Conservation (phyloP, 1,140 invertebrate genomes). For the Rhopalosiphum padi region DNA sequence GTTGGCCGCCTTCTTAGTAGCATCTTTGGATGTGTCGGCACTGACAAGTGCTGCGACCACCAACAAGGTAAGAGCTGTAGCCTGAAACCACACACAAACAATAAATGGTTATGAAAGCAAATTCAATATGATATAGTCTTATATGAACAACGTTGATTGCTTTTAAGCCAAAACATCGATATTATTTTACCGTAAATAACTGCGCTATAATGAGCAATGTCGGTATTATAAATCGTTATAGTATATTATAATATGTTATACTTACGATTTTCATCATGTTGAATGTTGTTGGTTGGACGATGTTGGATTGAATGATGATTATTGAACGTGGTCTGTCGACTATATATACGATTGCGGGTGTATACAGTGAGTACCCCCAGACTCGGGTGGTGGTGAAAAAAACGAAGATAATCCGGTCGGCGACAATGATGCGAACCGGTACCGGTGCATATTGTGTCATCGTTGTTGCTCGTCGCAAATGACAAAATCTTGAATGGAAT, state of each 20-base stretch:
- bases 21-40: not conserved
- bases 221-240: not conserved
- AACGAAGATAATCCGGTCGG: slow-evolving; percentile 31
- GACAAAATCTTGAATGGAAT: slow-evolving; percentile 44
- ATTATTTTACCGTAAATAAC: not conserved
- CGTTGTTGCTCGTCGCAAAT: not conserved
- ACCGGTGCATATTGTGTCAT: slow-evolving; percentile 18
- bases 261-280: slow-evolving; percentile 38
- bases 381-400: not conserved
- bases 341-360: slow-evolving; percentile 10
- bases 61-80: not conserved
- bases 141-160: not conserved
- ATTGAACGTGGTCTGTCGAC: not conserved
- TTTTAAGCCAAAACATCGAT: not conserved
- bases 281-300: not conserved
- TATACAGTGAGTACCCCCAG: not conserved
- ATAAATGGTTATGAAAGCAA: not conserved
- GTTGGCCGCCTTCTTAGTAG: not conserved
- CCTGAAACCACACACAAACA: not conserved
- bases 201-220: not conserved
- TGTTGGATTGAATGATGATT: not conserved
- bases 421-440: not conserved
- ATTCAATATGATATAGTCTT: not conserved
- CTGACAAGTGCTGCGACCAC: slow-evolving; percentile 26
- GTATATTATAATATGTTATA: not conserved